Evolutionary conservation across 2,888 invertebrate species (phyloP), one percentile per base, ranked within the genome.

Genomic region (Furcula furcula): DNA sequence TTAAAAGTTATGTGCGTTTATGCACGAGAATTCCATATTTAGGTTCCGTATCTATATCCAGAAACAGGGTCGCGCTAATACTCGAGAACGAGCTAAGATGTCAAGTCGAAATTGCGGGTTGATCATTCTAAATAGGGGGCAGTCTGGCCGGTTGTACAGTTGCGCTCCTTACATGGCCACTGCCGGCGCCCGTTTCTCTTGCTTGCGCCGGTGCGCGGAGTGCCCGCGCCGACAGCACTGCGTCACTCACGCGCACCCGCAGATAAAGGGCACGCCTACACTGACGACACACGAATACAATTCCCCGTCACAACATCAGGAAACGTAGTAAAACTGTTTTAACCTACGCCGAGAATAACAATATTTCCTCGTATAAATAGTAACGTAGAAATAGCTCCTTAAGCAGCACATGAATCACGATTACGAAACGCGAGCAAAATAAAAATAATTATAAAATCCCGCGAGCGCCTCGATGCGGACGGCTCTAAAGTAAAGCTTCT

Each of bases 101-200:
- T 68, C 60, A 64, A 70, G 60, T 76, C 69, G 67, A 75, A 80
- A 78, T 78, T 72, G 71, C 66, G 55, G 65, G 59, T 55, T 67
- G 73, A 66, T 70, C 71, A 76, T 75, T 76, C 77, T 75, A 79
- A 79, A 79, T 74, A 79, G 76, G 70, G 65, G 75, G 72, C 62
- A 59, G 63, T 69, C 61, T 65, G 70, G 76, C 84, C 81, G 81
- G 83, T 86, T 82, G 73, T 82, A 84, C 85, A 80, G 84, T 83
- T 83, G 85, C 75, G 56, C 68, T 67, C 83, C 85, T 55, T 84
- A 87, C 76, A 83, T 80, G 84, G 85, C 62, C 66, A 69, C 65
- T 65, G 65, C 61, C 68, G 76, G 69, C 76, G 81, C 72, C 68
- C 72, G 81, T 81, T 79, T 78, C 81, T 67, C 68, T 58, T 50